phyloP scores from a whole-genome alignment of 2,797 vertebrate genomes.

The Hapalemur alaotrensis region DNA sequence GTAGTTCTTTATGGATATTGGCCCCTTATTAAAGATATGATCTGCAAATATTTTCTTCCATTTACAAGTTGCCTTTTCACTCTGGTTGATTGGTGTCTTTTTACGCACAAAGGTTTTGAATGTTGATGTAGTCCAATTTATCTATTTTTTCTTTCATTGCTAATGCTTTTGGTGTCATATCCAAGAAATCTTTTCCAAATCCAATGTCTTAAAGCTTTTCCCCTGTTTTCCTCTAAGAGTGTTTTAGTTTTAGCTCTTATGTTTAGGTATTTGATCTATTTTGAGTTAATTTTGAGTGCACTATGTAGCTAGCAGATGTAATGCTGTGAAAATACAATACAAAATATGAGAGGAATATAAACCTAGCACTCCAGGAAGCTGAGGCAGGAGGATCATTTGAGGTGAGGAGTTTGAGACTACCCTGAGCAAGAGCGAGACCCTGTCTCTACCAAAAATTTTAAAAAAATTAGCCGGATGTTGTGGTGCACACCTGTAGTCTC shows the following conservation, averaged over 20 bases:
- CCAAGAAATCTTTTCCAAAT: not conserved
- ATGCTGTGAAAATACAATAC: not conserved
- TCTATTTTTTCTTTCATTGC: not conserved
- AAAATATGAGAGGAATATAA: not conserved
- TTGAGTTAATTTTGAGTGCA: conserved; percentile 21
- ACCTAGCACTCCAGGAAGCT: too few relatives aligned
- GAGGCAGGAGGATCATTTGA: too few relatives aligned
- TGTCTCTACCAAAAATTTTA: too few relatives aligned
- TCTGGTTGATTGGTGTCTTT: not conserved
- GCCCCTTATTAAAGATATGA: not conserved
- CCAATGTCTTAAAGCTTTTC: not conserved
- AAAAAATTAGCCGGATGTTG: too few relatives aligned
- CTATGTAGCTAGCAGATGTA: not conserved
- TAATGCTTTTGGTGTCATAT: not conserved
- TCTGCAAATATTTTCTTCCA: not conserved
- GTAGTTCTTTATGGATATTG: not conserved
- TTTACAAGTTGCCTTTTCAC: not conserved
- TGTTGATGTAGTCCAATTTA: not conserved
- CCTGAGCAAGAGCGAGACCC: too few relatives aligned
- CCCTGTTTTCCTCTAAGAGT: not conserved
- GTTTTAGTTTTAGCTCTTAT: conserved; percentile 7
- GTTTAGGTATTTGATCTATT: not conserved
- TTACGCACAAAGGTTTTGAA: not conserved
- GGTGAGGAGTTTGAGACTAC: too few relatives aligned
- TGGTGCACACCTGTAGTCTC: too few relatives aligned